Evolutionary conservation across 2,797 vertebrate species (phyloP), one percentile per base, ranked within the genome.

Genomic region (Coregonus sp.): DNA sequence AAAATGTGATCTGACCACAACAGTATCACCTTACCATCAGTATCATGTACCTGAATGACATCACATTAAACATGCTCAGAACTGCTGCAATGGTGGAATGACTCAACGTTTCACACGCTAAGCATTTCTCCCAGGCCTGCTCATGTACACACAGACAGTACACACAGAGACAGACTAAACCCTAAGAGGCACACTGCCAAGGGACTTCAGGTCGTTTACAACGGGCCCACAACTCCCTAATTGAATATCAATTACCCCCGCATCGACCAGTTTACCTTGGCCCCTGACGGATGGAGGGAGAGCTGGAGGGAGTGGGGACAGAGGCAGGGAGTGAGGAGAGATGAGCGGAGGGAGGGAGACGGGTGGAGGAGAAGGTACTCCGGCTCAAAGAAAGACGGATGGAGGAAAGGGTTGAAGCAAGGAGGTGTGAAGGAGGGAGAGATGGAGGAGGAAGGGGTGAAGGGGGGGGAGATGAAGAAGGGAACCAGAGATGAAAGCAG

Each of bases 241-340:
- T 85, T 81, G 78, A 78, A 84, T 86, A 89, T 90, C 85, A 78
- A 77, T 87, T 88, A 87, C 87, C 72, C 80, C 56, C 59, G 15
- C 3, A 89, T 84, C 33, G 66, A 88, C 59, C 77, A 47, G 75
- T 85, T 88, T 88, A 78, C 83, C 83, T 83, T 86, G 80, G 85
- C 72, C 72, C 51, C 75, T 31, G 65, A 56, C 12, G 16, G 70
- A 40, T 14, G 40, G 51, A 40, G 12, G 20, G 70, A 40, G 11
- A 71, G 75, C 78, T 80, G 5, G n/a, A 70, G 70, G 63, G 18
- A 73, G 59, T 66, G 7, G 2, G 52, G 40, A n/a, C 35, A 52
- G 37, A 25, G 25, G 35, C 15, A 50, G n/a, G 6, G 31, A 69
- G 31, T 6, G 67, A n/a, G 5, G 16, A 70, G 9, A 7, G 66